Base-by-base conservation (phyloP, 2,888 invertebrate genomes). In the Agrochola lota region DNA sequence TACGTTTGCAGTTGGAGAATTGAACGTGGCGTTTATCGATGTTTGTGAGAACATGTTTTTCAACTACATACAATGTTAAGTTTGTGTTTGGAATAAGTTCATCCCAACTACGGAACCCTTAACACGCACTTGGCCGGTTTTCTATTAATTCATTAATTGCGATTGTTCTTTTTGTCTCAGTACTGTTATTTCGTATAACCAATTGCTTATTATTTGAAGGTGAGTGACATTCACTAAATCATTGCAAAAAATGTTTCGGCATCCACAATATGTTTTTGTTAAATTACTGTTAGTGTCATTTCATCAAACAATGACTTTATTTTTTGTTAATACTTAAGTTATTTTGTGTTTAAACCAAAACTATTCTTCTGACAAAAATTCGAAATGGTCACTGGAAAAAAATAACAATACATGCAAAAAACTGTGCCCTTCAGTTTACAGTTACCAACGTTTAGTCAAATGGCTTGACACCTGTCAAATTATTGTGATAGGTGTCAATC, bases 331-430 rank as follows among this genome's bases (percentile, higher is more conserved):
- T 66, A 66, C 43, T 55, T 59, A 57, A 67, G 67, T 80, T 66
- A 66, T 71, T 74, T 62, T 30, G n/a, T 70, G 23, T 40, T 1
- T 52, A 20, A 64, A 70, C 69, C 82, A 77, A 52, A 49, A 62
- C 40, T 11, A 85, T 83, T 83, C 62, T 83, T 72, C 72, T 85
- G 83, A 77, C 86, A 77, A 57, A 40, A 35, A n/a, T 0, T 49
- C 57, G 4, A 60, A 71, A 74, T 49, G 26, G 15, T 69, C 46
- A 80, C 43, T 43, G 30, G 77, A 60, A 85, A 77, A 80, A 77
- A 67, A 40, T 40, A 7, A 40, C 40, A 40, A 40, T 40, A 40
- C 40, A 40, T 40, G 7, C 40, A 40, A 40, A 40, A 40, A 46
- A 4, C 12, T 26, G 7, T 23, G 60, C 60, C 26, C 23, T 40